Base-by-base conservation (phyloP, 1,140 invertebrate genomes). In the Leptestheria dahalacensis region DNA sequence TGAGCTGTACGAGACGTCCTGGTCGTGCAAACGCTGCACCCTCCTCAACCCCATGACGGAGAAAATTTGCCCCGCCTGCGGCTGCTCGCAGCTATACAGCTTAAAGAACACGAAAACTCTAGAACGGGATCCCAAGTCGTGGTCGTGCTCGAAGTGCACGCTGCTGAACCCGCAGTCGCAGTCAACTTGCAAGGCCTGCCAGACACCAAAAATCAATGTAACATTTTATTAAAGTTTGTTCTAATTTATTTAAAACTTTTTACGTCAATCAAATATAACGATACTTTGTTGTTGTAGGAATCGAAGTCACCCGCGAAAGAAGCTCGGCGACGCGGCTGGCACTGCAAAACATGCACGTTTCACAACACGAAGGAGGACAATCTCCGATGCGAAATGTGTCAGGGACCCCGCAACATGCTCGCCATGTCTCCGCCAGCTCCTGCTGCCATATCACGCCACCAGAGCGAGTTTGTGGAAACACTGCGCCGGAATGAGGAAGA, bases 21-120 rank as follows among this genome's bases (percentile, higher is more conserved):
- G 90, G 89, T 84, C 85, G 3, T 92, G 90, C 69, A 82, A 82
- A 63, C 89, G 89, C 66, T 92, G 89, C 69, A 92, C 89, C 1
- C 74, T 92, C 49, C 77, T 90, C 2, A 92, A 92, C 73, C 77
- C 80, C 21, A 75, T 76, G 1, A 72, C 75, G 21, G 78, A 79
- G 6, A 75, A 79, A 55, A 82, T 81, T 0, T 92, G 90, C 67
- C 81, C 83, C 6, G 87, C 85, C 0, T 92, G 89, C 71, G 86
- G 86, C 23, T 86, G 85, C 15, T 87, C 86, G 0, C 83, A 86
- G 66, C 72, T 85, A 3, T 78, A 80, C 59, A 84, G 82, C 46
- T 9, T 50, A 3, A 52, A 52, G 26, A 49, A 52, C 12, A 60
- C 21, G 18, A 28, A 26, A 46, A 29, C 12, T 2, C 48, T 47